Base-by-base conservation (phyloP, 2,797 vertebrate species). In the Pogonophryne albipinna region DNA sequence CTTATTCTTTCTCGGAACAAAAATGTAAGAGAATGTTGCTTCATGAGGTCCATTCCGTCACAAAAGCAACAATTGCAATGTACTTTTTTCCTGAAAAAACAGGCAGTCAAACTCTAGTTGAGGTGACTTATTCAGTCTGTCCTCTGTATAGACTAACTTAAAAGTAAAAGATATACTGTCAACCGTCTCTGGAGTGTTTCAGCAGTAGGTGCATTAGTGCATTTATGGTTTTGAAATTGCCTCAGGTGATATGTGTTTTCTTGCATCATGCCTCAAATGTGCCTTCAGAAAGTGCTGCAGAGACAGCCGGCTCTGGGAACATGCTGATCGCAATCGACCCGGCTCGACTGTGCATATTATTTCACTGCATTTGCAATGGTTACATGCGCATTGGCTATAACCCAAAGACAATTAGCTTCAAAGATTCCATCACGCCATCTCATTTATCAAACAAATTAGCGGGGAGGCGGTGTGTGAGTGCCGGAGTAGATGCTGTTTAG, bases 371-470 rank as follows among this genome's bases (percentile, higher is more conserved):
- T 89, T 74, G 74, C 77, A 83, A 88, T 74, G 78, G 82, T 86
- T 86, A 71, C 78, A 67, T 86, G 76, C 71, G 74, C 73, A 71
- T 67, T 79, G 84, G 85, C 73, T 60, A 11, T 41, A 73, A 81
- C 62, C 78, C 46, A 65, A 74, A 82, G 76, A 88, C 74, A 89
- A 89, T 89, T 89, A 87, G 80, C 81, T 61, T 64, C 71, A 67
- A 74, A 86, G 70, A 85, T 60, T 79, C 58, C 75, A 84, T 77
- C 73, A 73, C 89, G 78, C 41, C 34, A 19, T 66, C 70, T 83
- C 77, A 71, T 91, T 87, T 78, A 84, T 90, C 85, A 86, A 74
- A 78, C 56, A 80, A 81, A 90, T 85, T 78, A 89, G 82, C 52
- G 79, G 0, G 10, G 74, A 63, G 83, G 80, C 31, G 20, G 64